These are phyloP conservation scores for Galerucella calmariensis DNA, from an alignment of 2,888 invertebrate genomes.

Conservation along the genomic window DNA sequence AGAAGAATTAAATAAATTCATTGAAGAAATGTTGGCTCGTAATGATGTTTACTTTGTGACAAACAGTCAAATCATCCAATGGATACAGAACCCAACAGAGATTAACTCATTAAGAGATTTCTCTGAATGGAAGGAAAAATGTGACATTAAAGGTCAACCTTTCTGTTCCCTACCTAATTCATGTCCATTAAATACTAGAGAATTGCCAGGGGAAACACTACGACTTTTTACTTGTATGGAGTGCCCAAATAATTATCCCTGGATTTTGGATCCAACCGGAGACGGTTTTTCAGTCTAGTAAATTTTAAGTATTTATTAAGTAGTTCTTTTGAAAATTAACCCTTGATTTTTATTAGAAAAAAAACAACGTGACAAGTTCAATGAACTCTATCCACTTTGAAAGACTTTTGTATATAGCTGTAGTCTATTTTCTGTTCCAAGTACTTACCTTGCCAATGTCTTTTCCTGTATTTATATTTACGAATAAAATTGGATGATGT, in stretches of 20 bases:
- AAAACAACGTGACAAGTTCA: constrained; percentile 25
- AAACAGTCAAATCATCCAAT: constrained; percentile 88
- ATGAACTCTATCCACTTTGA: constrained; percentile 40
- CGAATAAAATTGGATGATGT: constrained; percentile 26
- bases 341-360: constrained; percentile 16
- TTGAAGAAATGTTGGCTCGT: constrained; percentile 89
- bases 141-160: constrained; percentile 93
- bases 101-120: constrained; percentile 87
- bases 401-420: constrained; percentile 58
- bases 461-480: constrained; percentile 25
- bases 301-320: constrained; percentile 67
- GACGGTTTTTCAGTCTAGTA: constrained; percentile 88
- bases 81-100: constrained; percentile 96
- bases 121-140: constrained; percentile 95
- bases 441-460: constrained; percentile 28
- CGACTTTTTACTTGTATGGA: constrained; percentile 96
- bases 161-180: constrained; percentile 93
- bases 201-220: constrained; percentile 90
- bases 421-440: constrained; percentile 35
- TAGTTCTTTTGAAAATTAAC: constrained; percentile 39
- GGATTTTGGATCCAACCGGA: constrained; percentile 94
- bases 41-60: constrained; percentile 95
- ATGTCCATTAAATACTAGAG: constrained; percentile 88
- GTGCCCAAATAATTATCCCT: constrained; percentile 95
- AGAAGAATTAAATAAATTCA: constrained; percentile 91